Conservation (phyloP, 2,113 vertebrate genomes). For the Tetrao urogallus region DNA sequence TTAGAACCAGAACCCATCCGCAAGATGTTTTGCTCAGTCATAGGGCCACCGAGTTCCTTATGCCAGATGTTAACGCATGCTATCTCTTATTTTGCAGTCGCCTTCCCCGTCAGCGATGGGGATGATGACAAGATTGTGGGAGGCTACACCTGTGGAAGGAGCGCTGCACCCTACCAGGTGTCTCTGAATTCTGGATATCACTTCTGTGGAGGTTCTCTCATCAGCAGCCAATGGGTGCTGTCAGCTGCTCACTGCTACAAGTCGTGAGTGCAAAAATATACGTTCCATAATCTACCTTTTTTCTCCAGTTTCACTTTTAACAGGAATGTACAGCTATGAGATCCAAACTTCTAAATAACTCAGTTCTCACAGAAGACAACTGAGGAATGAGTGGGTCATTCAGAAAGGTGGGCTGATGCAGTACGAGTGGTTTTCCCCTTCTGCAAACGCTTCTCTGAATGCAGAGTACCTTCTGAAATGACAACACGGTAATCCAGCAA, state of each 20-base stretch:
- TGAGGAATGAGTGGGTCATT: background rate
- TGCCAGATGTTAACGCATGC: background rate
- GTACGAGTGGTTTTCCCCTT: background rate
- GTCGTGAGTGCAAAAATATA: conserved; percentile 68
- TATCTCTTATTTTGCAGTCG: conserved; percentile 21
- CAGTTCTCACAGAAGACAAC: background rate
- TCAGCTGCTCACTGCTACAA: conserved; percentile 89
- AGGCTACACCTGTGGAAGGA: conserved; percentile 79
- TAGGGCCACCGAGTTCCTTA: background rate
- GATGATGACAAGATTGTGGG: conserved; percentile 84
- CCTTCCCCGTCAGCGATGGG: conserved; percentile 31
- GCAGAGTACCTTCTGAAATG: background rate
- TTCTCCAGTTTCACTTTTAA: background rate
- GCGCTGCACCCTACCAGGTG: conserved; percentile 79
- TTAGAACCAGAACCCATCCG: background rate
- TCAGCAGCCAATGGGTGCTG: conserved; percentile 81
- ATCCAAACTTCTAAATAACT: background rate
- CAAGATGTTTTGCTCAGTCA: background rate
- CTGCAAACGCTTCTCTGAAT: background rate
- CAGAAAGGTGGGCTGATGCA: background rate
- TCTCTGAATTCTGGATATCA: conserved; percentile 85
- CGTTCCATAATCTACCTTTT: background rate
- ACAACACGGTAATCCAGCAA: accelerated
- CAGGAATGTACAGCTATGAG: background rate
- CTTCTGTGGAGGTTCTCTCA: conserved; percentile 78